Evolutionary conservation across 2,113 vertebrate species (phyloP), one percentile per base, ranked within the genome.

Genomic region (Muscicapa adusta): DNA sequence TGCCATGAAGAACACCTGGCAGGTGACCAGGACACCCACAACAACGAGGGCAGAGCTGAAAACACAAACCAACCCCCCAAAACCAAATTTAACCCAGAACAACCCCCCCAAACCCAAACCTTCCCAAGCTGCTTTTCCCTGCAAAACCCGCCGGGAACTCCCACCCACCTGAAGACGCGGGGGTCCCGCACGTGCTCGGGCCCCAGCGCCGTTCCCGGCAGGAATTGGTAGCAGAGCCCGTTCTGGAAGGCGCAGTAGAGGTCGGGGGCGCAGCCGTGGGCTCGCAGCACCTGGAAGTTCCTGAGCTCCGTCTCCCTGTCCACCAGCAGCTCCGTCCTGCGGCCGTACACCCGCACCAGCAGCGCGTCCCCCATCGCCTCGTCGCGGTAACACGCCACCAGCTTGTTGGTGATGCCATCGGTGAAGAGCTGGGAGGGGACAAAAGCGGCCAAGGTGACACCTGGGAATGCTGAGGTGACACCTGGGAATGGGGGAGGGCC

Each of bases 161-260:
- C 10, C 36, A 42, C 24, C 6, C 83, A 99, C 99, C 99, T 98
- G 97, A 98, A 98, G 78, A 99, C 95, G 47, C n/a, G 88, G 4
- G 99, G 98, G 36, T 99, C 98, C 50, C 98, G 89, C 72, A 99
- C 98, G 23, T 99, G 99, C 93, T 99, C 96, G 0, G 99, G 98
- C 4, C 98, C 99, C 67, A 99, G 98, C 2, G 99, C 99, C 2
- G 98, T 98, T 28, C 99, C 99, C 4, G 98, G 98, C 97, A 99
- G 98, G 96, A 99, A 99, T 93, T 99, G 99, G 24, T 99, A 99
- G 97, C 99, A 99, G 84, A 99, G 98, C 71, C 99, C 99, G 0
- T 99, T 99, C 97, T 98, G 98, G 96, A 99, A 99, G 92, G 98
- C 98, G 96, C 99, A 99, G 98, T 99, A 99, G 86, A 99, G 99